Percentiles rank a stretch among this genome's conserved stretches.
Conservation (phyloP, 1,140 invertebrate species). For the Nymphalis io region DNA sequence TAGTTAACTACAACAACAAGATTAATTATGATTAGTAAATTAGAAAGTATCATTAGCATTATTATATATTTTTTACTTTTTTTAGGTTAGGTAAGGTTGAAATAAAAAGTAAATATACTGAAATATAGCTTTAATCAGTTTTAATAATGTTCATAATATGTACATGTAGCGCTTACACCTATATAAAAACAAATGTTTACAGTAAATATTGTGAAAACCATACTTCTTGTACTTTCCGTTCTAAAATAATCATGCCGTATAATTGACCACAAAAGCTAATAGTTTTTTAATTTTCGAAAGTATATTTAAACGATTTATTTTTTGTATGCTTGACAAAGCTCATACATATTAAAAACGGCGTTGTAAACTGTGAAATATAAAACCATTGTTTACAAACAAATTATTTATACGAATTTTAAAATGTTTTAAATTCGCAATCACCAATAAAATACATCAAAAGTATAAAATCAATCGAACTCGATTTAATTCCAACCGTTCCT, state of each 20-base stretch:
- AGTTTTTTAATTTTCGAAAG: neutral
- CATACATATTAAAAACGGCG: neutral
- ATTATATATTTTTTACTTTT: no score
- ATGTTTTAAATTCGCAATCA: neutral
- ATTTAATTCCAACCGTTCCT: neutral
- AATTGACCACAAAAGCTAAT: constrained; percentile 11
- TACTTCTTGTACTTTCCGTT: constrained; percentile 31
- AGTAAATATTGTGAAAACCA: constrained; percentile 74
- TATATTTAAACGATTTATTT: neutral
- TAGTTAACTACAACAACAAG: no score
- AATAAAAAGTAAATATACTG: constrained; percentile 51
- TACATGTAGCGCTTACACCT: constrained; percentile 73
- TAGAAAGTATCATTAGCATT: no score
- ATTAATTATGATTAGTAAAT: no score
- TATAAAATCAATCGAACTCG: neutral
- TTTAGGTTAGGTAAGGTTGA: no score
- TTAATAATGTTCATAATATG: constrained; percentile 73
- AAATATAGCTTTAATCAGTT: constrained; percentile 79
- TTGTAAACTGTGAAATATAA: neutral
- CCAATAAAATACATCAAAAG: constrained; percentile 1
- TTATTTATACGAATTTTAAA: neutral
- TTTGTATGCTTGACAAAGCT: neutral
- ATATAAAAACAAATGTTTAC: constrained; percentile 70
- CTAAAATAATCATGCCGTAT: constrained; percentile 21
- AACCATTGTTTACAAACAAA: neutral